phyloP scores from a whole-genome alignment of 2,113 vertebrate genomes.

The Dicerorhinus sumatrensis region DNA sequence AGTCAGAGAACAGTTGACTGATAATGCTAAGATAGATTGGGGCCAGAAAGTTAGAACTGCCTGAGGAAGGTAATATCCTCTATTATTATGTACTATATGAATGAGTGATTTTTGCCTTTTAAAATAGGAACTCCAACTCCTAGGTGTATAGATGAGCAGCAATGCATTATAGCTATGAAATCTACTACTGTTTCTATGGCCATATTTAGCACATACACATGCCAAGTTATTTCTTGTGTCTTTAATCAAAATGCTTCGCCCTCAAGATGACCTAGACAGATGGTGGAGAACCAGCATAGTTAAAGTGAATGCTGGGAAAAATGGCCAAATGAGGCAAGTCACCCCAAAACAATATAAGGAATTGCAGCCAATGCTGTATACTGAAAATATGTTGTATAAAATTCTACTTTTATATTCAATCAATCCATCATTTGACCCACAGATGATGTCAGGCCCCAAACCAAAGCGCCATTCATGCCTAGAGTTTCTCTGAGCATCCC shows the following conservation, averaged over 20 bases:
- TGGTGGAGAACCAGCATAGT: not conserved
- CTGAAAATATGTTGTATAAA: not conserved
- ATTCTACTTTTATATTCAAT: not conserved
- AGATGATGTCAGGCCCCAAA: not conserved
- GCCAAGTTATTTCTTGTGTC: not conserved
- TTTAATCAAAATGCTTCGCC: not conserved
- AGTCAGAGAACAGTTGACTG: not conserved
- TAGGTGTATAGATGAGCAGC: not conserved
- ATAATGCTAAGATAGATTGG: not conserved
- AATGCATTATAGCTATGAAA: not conserved
- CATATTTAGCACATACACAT: not conserved
- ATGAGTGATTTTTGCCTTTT: not conserved
- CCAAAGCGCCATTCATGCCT: not conserved
- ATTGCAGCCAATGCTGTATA: not conserved
- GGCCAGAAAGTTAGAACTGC: not conserved
- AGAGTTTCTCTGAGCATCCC: not conserved
- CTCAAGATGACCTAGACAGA: not conserved
- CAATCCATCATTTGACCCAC: not conserved
- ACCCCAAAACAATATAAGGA: not conserved
- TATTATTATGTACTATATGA: not conserved
- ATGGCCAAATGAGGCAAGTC: not conserved
- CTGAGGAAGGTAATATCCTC: not conserved
- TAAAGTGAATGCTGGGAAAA: not conserved
- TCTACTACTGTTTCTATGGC: not conserved
- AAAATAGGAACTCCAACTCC: not conserved